phyloP scores from a whole-genome alignment of 2,888 invertebrate genomes.

The Drosophila crucigera region DNA sequence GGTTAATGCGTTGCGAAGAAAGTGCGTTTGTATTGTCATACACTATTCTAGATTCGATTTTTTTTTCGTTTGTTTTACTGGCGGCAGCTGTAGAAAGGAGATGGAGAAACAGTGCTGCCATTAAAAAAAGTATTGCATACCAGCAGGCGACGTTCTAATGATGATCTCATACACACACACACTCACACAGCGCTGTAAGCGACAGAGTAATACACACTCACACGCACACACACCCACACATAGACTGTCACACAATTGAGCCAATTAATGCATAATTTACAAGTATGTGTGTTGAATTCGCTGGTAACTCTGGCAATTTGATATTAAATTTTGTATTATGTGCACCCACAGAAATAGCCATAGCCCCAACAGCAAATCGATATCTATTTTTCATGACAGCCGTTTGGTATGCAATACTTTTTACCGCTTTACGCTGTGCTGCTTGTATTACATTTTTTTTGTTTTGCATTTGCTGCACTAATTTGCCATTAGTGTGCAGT shows the following conservation, averaged over 20 bases:
- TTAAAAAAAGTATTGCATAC: constrained; percentile 69
- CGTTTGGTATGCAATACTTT: constrained; percentile 76
- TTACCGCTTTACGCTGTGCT: constrained; percentile 48
- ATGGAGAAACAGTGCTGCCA: constrained; percentile 17
- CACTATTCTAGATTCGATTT: constrained; percentile 63
- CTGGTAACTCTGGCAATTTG: constrained; percentile 29
- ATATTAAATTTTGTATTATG: constrained; percentile 37
- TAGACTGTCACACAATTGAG: constrained; percentile 50
- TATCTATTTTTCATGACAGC: constrained; percentile 77
- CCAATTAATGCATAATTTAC: constrained; percentile 53
- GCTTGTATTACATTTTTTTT: constrained; percentile 13
- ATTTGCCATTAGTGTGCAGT: constrained; percentile 55
- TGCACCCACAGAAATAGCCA: constrained; percentile 33
- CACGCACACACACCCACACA: constrained; percentile 26
- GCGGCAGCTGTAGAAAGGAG: constrained; percentile 44
- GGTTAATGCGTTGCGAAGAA: constrained; percentile 71
- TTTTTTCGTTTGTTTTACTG: constrained; percentile 38
- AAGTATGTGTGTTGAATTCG: constrained; percentile 13
- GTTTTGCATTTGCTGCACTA: constrained; percentile 42
- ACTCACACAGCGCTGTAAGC: constrained; percentile 19
- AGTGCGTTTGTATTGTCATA: constrained; percentile 71
- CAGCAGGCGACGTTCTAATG: constrained; percentile 63
- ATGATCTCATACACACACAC: constrained; percentile 72
- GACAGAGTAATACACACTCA: constrained; percentile 20
- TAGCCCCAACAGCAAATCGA: constrained; percentile 63